Evolutionary conservation across 2,113 vertebrate species (phyloP).

Genomic region (Sinocyclocheilus rhinocerous): DNA sequence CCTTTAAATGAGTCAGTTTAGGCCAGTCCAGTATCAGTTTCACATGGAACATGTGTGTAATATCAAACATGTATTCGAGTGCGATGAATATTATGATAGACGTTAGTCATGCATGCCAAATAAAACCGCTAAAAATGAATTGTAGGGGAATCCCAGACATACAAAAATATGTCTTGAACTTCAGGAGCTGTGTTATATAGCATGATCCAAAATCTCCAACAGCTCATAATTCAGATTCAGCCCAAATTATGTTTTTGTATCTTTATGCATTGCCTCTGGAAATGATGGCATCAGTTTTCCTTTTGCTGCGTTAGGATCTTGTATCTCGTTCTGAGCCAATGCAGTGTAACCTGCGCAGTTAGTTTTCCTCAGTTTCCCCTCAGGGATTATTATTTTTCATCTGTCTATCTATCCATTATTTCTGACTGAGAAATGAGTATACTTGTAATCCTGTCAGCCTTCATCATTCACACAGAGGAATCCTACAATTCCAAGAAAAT

Average conservation of each 20-base stretch:
- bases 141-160: constrained; percentile 44
- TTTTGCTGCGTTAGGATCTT: neutral
- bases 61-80: constrained; percentile 30
- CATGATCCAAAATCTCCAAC: neutral
- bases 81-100: constrained; percentile 44
- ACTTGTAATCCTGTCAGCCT: constrained; percentile 10
- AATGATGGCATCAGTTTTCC: constrained; percentile 14
- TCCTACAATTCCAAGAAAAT: constrained; percentile 26
- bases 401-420: constrained; percentile 15
- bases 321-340: neutral
- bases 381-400: constrained; percentile 21
- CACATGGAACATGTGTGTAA: constrained; percentile 39
- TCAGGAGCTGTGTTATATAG: neutral
- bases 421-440: constrained; percentile 4
- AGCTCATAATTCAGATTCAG: constrained; percentile 29
- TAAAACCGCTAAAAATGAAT: constrained; percentile 48
- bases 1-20: neutral
- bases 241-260: constrained; percentile 1
- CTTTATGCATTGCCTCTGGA: constrained; percentile 14
- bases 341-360: neutral
- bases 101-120: constrained; percentile 52
- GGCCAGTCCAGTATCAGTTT: neutral
- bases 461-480: constrained; percentile 19
- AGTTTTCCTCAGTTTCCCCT: constrained; percentile 17
- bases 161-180: constrained; percentile 33